phyloP scores from a whole-genome alignment of 2,113 vertebrate species.

The Axis porcinus region DNA sequence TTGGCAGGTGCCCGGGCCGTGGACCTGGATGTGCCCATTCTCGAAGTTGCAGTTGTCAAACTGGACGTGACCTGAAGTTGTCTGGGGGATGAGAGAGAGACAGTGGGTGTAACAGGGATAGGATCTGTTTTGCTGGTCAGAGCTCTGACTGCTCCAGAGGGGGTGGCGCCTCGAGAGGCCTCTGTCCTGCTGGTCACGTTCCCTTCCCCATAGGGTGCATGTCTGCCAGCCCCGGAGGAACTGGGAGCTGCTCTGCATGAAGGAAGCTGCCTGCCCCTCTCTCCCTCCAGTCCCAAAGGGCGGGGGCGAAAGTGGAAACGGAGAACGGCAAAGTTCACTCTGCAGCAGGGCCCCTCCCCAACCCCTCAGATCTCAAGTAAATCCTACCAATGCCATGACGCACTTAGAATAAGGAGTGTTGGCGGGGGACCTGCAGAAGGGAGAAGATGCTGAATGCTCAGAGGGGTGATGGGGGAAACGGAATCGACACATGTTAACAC shows the following conservation, averaged over 20 bases:
- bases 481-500: neutral
- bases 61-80: constrained; percentile 90
- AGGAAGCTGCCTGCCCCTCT: neutral
- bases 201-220: neutral
- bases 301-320: neutral
- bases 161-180: neutral
- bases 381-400: neutral
- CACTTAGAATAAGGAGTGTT: neutral
- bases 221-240: neutral
- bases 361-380: neutral
- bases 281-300: neutral
- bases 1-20: constrained; percentile 90
- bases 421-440: neutral
- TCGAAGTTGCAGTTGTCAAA: constrained; percentile 94
- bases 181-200: neutral
- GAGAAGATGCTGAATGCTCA: neutral
- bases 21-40: constrained; percentile 90
- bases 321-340: neutral
- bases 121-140: neutral
- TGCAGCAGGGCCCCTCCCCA: neutral
- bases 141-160: neutral
- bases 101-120: neutral
- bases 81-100: constrained; percentile 76
- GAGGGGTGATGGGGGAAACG: neutral
- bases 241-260: neutral